A percentile compares a stretch with the other conserved stretches of the same genome.
Conservation (phyloP, 2,888 invertebrate species). For the Campopleginae sp. region DNA sequence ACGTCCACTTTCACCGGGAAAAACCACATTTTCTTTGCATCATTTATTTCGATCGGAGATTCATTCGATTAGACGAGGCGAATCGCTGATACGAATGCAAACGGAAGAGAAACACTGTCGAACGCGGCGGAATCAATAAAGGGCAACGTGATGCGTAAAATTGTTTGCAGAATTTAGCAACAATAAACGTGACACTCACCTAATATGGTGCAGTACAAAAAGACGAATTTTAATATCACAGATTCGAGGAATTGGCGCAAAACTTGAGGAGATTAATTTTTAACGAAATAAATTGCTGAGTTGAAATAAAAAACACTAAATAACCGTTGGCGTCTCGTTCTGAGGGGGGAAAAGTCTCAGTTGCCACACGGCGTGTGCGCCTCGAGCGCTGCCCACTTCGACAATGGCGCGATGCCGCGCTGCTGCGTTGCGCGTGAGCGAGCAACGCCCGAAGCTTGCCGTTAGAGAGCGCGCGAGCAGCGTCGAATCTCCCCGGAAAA, state of each 20-base stretch:
- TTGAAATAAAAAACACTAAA: conserved; percentile 63
- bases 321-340: conserved; percentile 57
- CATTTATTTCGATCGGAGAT: background rate
- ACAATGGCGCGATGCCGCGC: conserved; percentile 80
- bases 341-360: conserved; percentile 50
- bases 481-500: conserved; percentile 68
- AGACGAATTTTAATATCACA: conserved; percentile 70
- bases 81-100: background rate
- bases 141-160: background rate
- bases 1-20: conserved; percentile 71
- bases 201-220: conserved; percentile 64
- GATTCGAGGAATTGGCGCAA: conserved; percentile 69
- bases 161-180: background rate
- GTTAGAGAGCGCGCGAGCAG: conserved; percentile 67
- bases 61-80: background rate
- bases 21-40: background rate
- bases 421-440: conserved; percentile 69
- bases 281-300: conserved; percentile 1
- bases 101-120: background rate
- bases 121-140: conserved; percentile 6
- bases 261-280: conserved; percentile 72
- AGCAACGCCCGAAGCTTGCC: conserved; percentile 69
- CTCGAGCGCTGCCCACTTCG: conserved; percentile 81
- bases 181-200: conserved; percentile 70
- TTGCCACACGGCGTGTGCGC: conserved; percentile 76